phyloP scores from a whole-genome alignment of 2,797 vertebrate genomes.

The Telmatherina bonti region DNA sequence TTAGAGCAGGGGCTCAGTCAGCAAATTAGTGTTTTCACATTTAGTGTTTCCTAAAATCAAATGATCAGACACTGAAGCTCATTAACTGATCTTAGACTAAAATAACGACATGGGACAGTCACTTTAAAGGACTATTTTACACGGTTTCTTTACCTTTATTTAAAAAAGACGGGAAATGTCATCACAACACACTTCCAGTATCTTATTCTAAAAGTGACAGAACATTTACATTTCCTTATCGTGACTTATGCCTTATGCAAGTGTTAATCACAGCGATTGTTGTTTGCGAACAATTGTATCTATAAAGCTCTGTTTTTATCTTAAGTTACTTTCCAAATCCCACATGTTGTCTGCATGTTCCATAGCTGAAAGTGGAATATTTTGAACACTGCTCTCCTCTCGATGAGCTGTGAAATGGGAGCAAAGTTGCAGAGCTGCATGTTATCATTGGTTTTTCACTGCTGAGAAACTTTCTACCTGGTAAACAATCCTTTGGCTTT shows the following conservation, averaged over 20 bases:
- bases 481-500: conserved; percentile 14
- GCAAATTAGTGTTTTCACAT: conserved; percentile 21
- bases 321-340: no score
- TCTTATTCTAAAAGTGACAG: neutral
- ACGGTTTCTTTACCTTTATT: neutral
- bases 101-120: conserved; percentile 7
- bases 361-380: conserved; percentile 8
- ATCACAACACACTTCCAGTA: neutral
- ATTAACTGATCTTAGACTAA: conserved; percentile 10
- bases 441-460: conserved; percentile 16
- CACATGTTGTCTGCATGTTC: neutral
- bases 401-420: conserved; percentile 31
- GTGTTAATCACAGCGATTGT: neutral
- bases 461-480: conserved; percentile 22
- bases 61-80: neutral
- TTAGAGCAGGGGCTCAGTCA: conserved; percentile 24
- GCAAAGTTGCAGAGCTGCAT: conserved; percentile 6
- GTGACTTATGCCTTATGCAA: conserved; percentile 1
- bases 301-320: neutral
- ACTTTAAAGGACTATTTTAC: conserved; percentile 22
- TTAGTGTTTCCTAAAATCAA: conserved; percentile 1
- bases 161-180: neutral
- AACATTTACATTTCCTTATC: neutral
- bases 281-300: neutral
- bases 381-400: conserved; percentile 5